Percentiles rank a stretch among this genome's conserved stretches.
Evolutionary conservation across 2,888 invertebrate genomes (phyloP).

Genomic region (Argynnis bischoffii): DNA sequence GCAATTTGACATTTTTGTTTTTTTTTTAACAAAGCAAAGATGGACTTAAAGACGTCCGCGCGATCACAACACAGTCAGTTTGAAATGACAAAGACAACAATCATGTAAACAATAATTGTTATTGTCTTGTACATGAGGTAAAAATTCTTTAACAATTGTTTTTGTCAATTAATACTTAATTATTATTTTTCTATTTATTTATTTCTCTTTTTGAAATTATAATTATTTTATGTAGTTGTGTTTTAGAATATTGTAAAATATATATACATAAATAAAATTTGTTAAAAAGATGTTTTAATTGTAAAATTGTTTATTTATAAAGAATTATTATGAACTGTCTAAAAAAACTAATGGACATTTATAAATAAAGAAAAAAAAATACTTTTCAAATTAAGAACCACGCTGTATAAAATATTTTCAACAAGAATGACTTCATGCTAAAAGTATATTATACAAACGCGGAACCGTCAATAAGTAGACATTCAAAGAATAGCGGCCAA

Average conservation of each 20-base stretch:
- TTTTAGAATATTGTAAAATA: neutral
- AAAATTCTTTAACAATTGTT: conserved; percentile 29
- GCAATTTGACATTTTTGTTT: conserved; percentile 43
- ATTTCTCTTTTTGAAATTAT: neutral
- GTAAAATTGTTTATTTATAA: neutral
- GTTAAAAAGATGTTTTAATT: neutral
- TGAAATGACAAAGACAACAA: conserved; percentile 69
- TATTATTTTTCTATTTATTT: neutral
- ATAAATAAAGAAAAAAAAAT: neutral
- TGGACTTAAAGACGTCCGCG: conserved; percentile 50
- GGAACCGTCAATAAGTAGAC: conserved; percentile 38
- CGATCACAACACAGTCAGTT: conserved; percentile 47
- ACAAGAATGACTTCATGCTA: conserved; percentile 68
- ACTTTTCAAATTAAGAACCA: conserved; percentile 41
- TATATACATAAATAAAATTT: neutral
- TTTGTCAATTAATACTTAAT: neutral
- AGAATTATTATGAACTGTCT: neutral
- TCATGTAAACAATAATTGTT: conserved; percentile 75
- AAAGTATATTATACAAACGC: conserved; percentile 57
- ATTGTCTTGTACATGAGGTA: conserved; percentile 55
- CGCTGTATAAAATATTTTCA: conserved; percentile 60
- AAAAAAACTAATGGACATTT: neutral
- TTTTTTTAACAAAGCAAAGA: conserved; percentile 30
- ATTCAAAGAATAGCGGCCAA: conserved; percentile 51
- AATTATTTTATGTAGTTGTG: neutral